A percentile compares a stretch with the other conserved stretches of the same genome.
Evolutionary conservation across 2,797 vertebrate species (phyloP).

Genomic region (Siniperca scherzeri): DNA sequence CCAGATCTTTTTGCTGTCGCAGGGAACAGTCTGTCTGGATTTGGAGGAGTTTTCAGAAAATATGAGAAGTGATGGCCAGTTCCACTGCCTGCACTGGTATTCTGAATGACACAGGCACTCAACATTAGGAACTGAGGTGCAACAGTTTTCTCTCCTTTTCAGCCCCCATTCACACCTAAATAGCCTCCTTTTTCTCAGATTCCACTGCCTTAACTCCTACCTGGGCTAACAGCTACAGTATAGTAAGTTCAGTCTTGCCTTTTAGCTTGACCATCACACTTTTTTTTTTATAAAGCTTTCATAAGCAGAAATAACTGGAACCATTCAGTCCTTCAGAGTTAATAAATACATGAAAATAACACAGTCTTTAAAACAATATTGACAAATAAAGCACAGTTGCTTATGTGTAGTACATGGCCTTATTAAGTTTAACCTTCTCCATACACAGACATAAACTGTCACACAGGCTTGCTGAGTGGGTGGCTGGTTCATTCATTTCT

Average conservation of each 20-base stretch:
- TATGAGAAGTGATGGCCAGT: not conserved
- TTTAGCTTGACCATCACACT: not conserved
- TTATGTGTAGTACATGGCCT: not conserved
- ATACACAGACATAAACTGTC: not conserved
- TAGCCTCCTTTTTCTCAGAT: not conserved
- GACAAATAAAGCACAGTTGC: not conserved
- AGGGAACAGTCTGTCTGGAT: not conserved
- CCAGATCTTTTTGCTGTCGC: not conserved
- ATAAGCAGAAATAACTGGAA: not conserved
- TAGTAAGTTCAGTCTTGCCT: no score
- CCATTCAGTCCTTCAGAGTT: not conserved
- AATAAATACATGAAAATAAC: not conserved
- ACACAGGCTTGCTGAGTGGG: not conserved
- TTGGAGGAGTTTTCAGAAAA: not conserved
- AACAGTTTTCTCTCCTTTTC: not conserved
- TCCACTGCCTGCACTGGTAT: not conserved
- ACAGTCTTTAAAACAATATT: not conserved
- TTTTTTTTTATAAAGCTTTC: not conserved
- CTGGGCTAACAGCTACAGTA: not conserved
- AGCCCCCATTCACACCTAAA: not conserved
- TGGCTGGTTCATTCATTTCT: not conserved
- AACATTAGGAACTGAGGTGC: not conserved
- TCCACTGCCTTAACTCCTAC: not conserved
- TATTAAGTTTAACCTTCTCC: slow-evolving; percentile 10
- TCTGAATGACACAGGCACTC: not conserved